Evolutionary conservation across 2,113 vertebrate genomes (phyloP).

Genomic region (Brachypodius melanocephalos): DNA sequence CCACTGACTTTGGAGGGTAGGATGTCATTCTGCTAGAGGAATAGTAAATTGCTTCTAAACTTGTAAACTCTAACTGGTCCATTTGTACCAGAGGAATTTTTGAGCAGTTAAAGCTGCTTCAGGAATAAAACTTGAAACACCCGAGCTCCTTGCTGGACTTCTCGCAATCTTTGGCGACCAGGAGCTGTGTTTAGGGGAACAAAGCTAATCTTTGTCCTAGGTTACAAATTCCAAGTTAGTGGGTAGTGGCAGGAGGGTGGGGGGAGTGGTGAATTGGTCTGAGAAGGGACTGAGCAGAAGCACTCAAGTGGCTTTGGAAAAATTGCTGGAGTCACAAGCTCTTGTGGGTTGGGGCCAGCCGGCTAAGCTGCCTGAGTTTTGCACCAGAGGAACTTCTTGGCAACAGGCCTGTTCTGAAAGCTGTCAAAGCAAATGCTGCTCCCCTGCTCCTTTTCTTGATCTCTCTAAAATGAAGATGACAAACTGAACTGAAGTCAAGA

Average conservation of each 20-base stretch:
- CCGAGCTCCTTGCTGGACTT: not conserved
- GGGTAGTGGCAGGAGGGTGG: not conserved
- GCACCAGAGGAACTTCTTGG: not conserved
- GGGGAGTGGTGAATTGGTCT: not conserved
- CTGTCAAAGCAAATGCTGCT: not conserved
- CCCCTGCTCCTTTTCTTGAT: not conserved
- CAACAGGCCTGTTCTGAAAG: not conserved
- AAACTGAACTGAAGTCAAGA: not conserved
- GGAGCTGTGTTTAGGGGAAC: not conserved
- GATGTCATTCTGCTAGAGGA: not conserved
- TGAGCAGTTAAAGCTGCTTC: not conserved
- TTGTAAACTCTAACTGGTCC: not conserved
- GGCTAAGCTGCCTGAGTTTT: not conserved
- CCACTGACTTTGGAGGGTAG: not conserved
- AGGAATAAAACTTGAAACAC: conserved; percentile 1
- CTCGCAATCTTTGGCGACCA: not conserved
- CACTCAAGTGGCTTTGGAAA: not conserved
- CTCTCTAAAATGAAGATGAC: not conserved
- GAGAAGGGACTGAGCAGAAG: not conserved
- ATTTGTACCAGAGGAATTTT: not conserved
- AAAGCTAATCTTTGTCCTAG: conserved; percentile 44
- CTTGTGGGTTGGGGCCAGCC: not conserved
- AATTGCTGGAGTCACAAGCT: not conserved
- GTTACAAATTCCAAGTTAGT: not conserved
- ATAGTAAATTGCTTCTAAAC: not conserved